Evolutionary conservation across 1,140 invertebrate species (phyloP).

Genomic region (Drosophila orosa): DNA sequence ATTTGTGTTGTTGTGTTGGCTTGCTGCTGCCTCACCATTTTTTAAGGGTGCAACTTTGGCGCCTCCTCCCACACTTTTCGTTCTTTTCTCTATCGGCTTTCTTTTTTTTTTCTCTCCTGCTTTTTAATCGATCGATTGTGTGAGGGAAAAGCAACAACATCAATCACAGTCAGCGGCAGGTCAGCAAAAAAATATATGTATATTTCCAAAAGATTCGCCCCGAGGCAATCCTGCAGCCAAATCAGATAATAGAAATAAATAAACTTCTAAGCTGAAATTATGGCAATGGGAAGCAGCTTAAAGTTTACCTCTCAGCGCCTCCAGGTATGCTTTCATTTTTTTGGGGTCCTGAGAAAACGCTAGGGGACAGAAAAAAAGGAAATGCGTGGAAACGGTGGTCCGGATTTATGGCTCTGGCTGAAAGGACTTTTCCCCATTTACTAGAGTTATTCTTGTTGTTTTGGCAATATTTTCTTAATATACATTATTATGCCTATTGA

Average conservation of each 20-base stretch:
- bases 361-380: not conserved
- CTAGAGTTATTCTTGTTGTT: not conserved
- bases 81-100: conserved; percentile 22
- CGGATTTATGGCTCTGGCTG: not conserved
- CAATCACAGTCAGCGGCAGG: conserved; percentile 71
- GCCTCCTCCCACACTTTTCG: conserved; percentile 27
- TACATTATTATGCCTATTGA: not conserved
- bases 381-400: conserved; percentile 1
- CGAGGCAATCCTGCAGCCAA: conserved; percentile 26
- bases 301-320: conserved; percentile 24
- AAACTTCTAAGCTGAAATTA: conserved; percentile 54
- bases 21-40: conserved; percentile 40
- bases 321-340: conserved; percentile 27
- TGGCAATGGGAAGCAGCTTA: conserved; percentile 27
- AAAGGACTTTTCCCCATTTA: not conserved
- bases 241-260: conserved; percentile 56
- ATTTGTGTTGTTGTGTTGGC: conserved; percentile 53
- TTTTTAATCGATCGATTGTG: conserved; percentile 70
- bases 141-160: conserved; percentile 42
- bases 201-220: conserved; percentile 16
- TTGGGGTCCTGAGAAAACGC: not conserved
- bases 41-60: conserved; percentile 47
- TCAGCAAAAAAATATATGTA: conserved; percentile 30
- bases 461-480: not conserved
- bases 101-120: conserved; percentile 15